These are phyloP conservation scores for Gryllus bimaculatus DNA, from an alignment of 1,140 invertebrate species.

Conservation along the genomic window DNA sequence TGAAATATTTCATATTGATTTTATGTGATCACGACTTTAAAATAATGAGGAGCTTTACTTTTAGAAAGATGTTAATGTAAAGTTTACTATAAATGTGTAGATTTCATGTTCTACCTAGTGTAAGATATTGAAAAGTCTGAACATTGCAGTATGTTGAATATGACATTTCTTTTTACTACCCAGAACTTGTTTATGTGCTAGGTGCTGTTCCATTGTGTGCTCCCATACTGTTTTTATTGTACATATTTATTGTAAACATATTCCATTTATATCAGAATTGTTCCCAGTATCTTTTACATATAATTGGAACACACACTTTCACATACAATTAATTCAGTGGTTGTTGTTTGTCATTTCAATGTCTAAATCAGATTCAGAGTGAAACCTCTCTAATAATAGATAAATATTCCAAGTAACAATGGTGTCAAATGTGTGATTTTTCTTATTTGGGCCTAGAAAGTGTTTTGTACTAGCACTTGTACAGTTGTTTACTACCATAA, in stretches of 20 bases:
- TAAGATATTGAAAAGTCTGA: neutral
- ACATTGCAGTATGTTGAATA: neutral
- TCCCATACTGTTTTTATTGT: neutral
- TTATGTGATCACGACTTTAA: neutral
- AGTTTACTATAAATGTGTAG: conserved; percentile 1
- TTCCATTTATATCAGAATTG: neutral
- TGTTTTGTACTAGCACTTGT: neutral
- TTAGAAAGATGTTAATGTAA: neutral
- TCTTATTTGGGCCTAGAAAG: neutral
- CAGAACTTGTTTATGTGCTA: neutral
- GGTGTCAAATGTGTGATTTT: neutral
- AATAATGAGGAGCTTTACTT: neutral
- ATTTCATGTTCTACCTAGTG: neutral
- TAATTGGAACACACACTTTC: neutral
- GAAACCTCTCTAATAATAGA: neutral
- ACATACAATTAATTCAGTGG: neutral
- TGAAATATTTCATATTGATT: neutral
- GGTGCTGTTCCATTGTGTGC: neutral
- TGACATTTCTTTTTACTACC: neutral
- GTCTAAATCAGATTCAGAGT: neutral
- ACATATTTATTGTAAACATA: neutral
- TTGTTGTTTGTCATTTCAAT: conserved; percentile 5
- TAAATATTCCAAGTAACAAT: neutral
- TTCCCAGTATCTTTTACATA: neutral
- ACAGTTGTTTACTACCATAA: conserved; percentile 5